Conservation (phyloP, 2,797 vertebrate genomes). For the Phataginus tricuspis region DNA sequence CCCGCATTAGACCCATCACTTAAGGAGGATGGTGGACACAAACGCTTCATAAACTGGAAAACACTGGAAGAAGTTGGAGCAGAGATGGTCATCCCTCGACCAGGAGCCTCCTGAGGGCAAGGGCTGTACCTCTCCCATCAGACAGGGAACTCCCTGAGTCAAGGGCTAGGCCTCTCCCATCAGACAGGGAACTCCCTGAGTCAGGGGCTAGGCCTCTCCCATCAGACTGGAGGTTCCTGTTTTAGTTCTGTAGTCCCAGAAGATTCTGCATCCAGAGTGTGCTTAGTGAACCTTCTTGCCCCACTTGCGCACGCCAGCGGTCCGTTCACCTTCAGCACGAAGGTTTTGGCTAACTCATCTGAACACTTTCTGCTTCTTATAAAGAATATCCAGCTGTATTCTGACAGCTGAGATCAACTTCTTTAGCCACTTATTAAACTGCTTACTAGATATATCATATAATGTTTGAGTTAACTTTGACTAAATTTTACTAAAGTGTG, state of each 20-base stretch:
- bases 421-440: neutral
- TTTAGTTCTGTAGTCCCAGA: neutral
- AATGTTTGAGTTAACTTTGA: neutral
- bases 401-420: neutral
- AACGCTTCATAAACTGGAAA: neutral
- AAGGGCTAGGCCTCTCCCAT: neutral
- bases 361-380: neutral
- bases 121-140: neutral
- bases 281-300: neutral
- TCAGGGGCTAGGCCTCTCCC: neutral
- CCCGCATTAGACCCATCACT: neutral
- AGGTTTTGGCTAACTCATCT: neutral
- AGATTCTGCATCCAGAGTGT: neutral
- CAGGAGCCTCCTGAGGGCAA: neutral
- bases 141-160: neutral
- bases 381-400: neutral
- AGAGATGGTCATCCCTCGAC: neutral
- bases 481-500: neutral
- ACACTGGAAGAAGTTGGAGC: accelerated
- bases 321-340: accelerated
- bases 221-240: neutral
- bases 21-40: accelerated
- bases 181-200: neutral
- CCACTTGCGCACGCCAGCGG: accelerated
- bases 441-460: neutral